These are phyloP conservation scores for Sesamia inferens DNA, from an alignment of 2,888 invertebrate genomes.

Conservation along the genomic window DNA sequence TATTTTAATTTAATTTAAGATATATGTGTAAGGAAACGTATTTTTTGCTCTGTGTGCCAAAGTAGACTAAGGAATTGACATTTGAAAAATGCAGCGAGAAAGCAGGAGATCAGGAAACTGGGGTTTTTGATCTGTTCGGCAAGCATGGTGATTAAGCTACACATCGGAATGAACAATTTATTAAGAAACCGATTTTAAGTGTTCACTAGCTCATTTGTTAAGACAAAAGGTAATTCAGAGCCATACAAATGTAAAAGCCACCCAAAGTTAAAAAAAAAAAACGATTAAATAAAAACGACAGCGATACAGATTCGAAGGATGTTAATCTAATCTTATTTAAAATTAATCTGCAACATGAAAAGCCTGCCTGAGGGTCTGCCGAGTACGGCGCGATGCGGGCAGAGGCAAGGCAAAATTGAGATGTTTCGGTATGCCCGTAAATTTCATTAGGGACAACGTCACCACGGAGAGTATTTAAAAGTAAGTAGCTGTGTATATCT, in stretches of 20 bases:
- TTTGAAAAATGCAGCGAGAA: background rate
- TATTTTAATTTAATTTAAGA: too few species aligned
- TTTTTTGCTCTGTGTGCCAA: background rate
- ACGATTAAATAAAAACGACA: slow-evolving; percentile 76
- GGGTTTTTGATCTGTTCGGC: background rate
- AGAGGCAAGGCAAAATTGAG: slow-evolving; percentile 71
- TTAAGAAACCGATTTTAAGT: background rate
- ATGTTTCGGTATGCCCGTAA: slow-evolving; percentile 77
- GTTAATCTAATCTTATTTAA: slow-evolving; percentile 86
- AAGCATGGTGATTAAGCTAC: background rate
- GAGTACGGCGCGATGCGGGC: slow-evolving; percentile 43
- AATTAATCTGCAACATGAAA: slow-evolving; percentile 85
- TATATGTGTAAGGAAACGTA: background rate
- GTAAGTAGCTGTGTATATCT: slow-evolving; percentile 59
- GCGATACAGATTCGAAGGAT: slow-evolving; percentile 77
- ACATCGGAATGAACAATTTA: background rate
- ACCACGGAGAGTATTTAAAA: slow-evolving; percentile 75
- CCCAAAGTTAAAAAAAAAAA: slow-evolving; percentile 65
- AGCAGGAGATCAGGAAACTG: background rate
- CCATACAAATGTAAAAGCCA: slow-evolving; percentile 18
- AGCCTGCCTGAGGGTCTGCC: slow-evolving; percentile 70
- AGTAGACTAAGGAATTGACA: too few species aligned
- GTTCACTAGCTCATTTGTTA: slow-evolving; percentile 5
- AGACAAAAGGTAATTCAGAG: slow-evolving; percentile 2
- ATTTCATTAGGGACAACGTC: slow-evolving; percentile 80